These are phyloP conservation scores for Triplophysa siluroides DNA, from an alignment of 2,113 vertebrate species.

Conservation along the genomic window DNA sequence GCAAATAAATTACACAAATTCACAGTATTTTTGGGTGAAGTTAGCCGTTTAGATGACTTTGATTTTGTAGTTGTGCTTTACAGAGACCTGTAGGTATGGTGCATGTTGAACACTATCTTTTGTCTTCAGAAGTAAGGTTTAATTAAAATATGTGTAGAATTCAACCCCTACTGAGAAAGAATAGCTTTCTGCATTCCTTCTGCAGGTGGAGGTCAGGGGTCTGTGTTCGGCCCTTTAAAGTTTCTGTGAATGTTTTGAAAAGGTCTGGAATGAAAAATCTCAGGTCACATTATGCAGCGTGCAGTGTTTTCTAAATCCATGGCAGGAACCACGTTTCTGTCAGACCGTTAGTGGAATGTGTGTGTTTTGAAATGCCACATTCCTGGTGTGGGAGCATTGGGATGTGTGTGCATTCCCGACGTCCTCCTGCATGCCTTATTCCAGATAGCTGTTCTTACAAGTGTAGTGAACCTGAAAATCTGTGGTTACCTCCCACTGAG, in stretches of 20 bases:
- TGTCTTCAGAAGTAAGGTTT: background rate
- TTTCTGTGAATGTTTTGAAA: constrained; percentile 4
- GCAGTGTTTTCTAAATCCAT: background rate
- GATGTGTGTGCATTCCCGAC: constrained; percentile 36
- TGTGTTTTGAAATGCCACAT: constrained; percentile 34
- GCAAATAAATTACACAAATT: no score
- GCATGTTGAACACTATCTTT: background rate
- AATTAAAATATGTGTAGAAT: background rate
- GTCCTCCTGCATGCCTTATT: constrained; percentile 33
- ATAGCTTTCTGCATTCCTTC: background rate
- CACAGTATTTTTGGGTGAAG: no score
- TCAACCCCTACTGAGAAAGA: background rate
- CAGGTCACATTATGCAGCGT: background rate
- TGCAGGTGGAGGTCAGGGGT: background rate
- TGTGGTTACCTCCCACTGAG: background rate
- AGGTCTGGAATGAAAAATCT: constrained; percentile 8
- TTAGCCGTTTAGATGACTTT: no score
- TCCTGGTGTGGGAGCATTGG: constrained; percentile 45
- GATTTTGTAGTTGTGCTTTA: no score
- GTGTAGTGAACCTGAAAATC: background rate
- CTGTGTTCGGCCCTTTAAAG: background rate
- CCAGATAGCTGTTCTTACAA: background rate
- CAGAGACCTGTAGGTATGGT: no score
- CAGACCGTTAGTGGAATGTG: constrained; percentile 23
- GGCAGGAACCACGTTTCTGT: background rate